phyloP scores from a whole-genome alignment of 2,113 vertebrate genomes.

The Ceuthmochares aereus region DNA sequence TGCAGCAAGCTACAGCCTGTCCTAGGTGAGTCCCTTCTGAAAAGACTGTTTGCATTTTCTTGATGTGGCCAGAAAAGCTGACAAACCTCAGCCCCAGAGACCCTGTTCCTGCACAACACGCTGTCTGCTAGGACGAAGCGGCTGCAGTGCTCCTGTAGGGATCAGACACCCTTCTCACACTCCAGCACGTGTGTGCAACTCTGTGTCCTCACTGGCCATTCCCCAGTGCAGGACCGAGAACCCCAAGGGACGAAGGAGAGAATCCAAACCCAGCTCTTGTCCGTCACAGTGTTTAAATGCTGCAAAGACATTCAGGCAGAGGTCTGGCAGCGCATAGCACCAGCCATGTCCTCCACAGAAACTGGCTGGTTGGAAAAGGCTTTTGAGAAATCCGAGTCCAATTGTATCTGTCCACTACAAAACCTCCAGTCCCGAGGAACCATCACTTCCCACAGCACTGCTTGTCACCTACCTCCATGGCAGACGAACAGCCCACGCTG shows the following conservation, averaged over 20 bases:
- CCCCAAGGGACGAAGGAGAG: not conserved
- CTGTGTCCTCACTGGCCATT: not conserved
- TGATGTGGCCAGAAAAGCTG: not conserved
- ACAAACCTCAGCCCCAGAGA: not conserved
- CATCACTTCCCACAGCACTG: not conserved
- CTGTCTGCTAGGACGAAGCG: not conserved
- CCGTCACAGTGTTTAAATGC: not conserved
- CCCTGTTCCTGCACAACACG: accelerated
- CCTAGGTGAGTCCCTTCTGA: not conserved
- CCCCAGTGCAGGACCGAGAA: not conserved
- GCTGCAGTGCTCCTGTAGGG: not conserved
- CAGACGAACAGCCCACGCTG: not conserved
- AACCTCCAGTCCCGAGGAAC: not conserved
- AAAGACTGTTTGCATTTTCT: not conserved
- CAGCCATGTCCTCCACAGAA: not conserved
- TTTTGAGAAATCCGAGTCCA: too few relatives aligned
- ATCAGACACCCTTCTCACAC: not conserved
- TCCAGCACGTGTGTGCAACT: accelerated
- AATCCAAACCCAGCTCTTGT: not conserved
- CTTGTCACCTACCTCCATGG: not conserved
- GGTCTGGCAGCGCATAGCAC: not conserved
- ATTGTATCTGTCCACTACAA: too few relatives aligned
- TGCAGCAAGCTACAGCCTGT: not conserved
- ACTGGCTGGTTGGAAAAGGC: not conserved
- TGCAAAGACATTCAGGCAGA: not conserved